Evolutionary conservation across 1,140 invertebrate species (phyloP).

Genomic region (Cydia amplana): DNA sequence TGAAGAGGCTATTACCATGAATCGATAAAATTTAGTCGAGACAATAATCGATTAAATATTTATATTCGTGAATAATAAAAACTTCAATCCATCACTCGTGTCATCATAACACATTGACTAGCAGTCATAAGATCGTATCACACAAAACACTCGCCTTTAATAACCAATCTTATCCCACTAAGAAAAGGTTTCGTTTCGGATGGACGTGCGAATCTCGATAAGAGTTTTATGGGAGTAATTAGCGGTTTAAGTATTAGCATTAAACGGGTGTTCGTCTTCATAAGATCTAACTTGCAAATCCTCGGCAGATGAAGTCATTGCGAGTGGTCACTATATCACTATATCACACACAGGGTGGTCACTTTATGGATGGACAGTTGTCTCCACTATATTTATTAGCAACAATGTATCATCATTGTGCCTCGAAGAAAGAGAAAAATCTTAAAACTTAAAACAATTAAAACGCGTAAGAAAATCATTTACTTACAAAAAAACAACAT

Average conservation of each 20-base stretch:
- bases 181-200: not conserved
- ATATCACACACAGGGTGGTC: slow-evolving; percentile 9
- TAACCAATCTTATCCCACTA: not conserved
- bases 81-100: slow-evolving; percentile 23
- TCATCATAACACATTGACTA: not conserved
- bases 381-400: not conserved
- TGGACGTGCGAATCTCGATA: not conserved
- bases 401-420: too few species aligned
- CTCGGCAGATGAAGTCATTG: slow-evolving; percentile 24
- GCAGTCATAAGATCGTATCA: not conserved
- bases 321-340: not conserved
- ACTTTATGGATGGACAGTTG: not conserved
- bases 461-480: too few species aligned
- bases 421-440: too few species aligned
- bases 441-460: too few species aligned
- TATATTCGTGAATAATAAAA: slow-evolving; percentile 25
- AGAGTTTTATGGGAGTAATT: slow-evolving; percentile 16
- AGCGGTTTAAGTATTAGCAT: slow-evolving; percentile 21
- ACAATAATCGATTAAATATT: slow-evolving; percentile 31
- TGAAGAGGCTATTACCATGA: slow-evolving; percentile 24
- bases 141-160: not conserved
- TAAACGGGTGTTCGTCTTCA: slow-evolving; percentile 8
- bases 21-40: slow-evolving; percentile 26
- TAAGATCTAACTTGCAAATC: slow-evolving; percentile 25
- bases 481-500: too few species aligned